These are phyloP conservation scores for Drosophila albomicans DNA, from an alignment of 1,140 invertebrate species.

Conservation along the genomic window DNA sequence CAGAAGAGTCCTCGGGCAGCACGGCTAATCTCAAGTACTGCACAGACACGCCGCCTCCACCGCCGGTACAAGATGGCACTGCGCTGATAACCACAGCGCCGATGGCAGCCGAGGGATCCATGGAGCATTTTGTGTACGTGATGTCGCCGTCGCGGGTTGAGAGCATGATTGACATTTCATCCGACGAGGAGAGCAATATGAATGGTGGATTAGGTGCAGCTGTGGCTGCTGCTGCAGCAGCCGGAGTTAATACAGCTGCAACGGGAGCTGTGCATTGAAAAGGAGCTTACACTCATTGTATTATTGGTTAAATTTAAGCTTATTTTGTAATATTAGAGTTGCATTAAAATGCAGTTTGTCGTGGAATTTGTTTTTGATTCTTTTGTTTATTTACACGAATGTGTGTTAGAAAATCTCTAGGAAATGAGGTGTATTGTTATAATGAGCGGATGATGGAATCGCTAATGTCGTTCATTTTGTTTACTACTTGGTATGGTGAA, in stretches of 20 bases:
- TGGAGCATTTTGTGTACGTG: conserved; percentile 81
- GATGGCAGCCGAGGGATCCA: conserved; percentile 62
- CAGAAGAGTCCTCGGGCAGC: conserved; percentile 56
- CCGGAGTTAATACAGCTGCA: neutral
- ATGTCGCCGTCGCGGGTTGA: conserved; percentile 84
- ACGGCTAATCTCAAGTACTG: conserved; percentile 70
- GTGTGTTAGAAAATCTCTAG: conserved; percentile 37
- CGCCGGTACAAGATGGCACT: conserved; percentile 49
- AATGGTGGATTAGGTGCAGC: conserved; percentile 49
- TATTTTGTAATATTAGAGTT: conserved; percentile 1
- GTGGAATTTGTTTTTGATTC: conserved; percentile 20
- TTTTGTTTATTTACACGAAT: conserved; percentile 37
- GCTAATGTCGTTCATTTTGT: conserved; percentile 50
- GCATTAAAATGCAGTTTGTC: conserved; percentile 28
- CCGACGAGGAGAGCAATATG: conserved; percentile 76
- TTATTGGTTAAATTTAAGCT: conserved; percentile 32
- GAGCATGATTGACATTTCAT: conserved; percentile 84
- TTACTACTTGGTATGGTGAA: conserved; percentile 72
- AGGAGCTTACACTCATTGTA: conserved; percentile 27
- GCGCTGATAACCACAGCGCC: conserved; percentile 32
- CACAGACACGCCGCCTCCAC: conserved; percentile 75
- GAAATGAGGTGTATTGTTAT: conserved; percentile 2
- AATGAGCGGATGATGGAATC: conserved; percentile 1
- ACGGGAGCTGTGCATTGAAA: conserved; percentile 33
- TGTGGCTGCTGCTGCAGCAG: neutral